Percentiles rank a stretch among this genome's conserved stretches.
Conservation (phyloP, 1,140 invertebrate species). For the Brachionus sp. region DNA sequence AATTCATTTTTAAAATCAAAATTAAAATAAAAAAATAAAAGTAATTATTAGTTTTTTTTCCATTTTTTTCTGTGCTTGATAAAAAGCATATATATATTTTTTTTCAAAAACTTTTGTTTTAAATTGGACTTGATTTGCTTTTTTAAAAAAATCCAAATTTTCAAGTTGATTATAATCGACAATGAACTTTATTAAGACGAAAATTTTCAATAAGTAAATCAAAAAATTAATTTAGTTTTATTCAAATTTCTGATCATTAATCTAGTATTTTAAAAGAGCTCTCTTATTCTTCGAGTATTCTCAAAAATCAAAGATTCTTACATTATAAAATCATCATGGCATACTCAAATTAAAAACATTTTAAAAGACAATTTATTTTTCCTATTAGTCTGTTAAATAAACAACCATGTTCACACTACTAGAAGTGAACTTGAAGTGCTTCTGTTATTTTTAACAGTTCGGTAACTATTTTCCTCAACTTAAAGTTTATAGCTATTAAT, state of each 20-base stretch:
- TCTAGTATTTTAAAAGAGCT: background rate
- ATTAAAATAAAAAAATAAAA: background rate
- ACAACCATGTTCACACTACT: background rate
- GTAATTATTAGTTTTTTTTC: no score
- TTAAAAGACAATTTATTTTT: no score
- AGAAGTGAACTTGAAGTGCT: background rate
- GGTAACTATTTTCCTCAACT: background rate
- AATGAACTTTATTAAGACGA: background rate
- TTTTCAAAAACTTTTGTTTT: background rate
- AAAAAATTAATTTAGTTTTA: background rate
- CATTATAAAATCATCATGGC: no score
- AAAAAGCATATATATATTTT: background rate
- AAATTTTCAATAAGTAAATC: background rate
- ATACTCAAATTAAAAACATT: no score
- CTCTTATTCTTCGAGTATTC: background rate
- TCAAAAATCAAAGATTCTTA: background rate
- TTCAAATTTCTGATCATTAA: background rate
- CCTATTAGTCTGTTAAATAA: no score
- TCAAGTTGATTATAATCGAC: background rate
- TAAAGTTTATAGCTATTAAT: background rate
- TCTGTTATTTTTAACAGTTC: background rate
- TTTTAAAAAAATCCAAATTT: background rate
- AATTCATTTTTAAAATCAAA: background rate
- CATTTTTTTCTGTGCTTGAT: background rate
- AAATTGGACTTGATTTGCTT: background rate